Evolutionary conservation across 2,113 vertebrate genomes (phyloP).

Genomic region (Tetrax tetrax): DNA sequence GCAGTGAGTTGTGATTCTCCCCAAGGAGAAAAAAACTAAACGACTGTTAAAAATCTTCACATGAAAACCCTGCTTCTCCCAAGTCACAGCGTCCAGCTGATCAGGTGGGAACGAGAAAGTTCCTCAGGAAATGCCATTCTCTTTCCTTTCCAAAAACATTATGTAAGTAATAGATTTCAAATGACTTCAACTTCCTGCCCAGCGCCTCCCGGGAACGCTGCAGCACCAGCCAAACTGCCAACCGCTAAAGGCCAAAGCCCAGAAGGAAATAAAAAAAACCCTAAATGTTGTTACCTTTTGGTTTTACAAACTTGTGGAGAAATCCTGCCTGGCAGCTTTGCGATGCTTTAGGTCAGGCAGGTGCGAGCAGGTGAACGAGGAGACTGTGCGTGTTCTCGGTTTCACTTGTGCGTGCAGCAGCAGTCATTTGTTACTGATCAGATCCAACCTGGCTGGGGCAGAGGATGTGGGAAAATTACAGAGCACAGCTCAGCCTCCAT

Average conservation of each 20-base stretch:
- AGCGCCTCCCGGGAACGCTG: neutral
- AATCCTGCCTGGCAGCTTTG: neutral
- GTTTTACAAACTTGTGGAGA: neutral
- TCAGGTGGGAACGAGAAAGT: constrained; percentile 21
- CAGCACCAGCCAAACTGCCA: neutral
- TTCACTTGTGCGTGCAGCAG: neutral
- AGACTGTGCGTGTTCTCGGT: neutral
- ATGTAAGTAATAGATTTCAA: neutral
- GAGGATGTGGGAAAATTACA: neutral
- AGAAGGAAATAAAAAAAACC: neutral
- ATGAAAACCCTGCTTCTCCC: neutral
- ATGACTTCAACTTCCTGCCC: neutral
- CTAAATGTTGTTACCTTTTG: neutral
- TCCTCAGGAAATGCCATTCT: constrained; percentile 31
- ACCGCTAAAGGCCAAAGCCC: neutral
- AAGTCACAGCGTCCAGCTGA: neutral
- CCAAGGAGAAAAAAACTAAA: neutral
- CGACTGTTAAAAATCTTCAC: constrained; percentile 6
- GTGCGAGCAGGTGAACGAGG: neutral
- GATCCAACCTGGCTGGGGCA: neutral
- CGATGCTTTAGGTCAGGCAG: accelerated
- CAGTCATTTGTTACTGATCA: neutral
- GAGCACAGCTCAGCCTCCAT: neutral
- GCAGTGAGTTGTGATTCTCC: neutral
- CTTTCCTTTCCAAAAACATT: constrained; percentile 14